phyloP scores from a whole-genome alignment of 2,797 vertebrate species.

The Sebastes trivittatus region DNA sequence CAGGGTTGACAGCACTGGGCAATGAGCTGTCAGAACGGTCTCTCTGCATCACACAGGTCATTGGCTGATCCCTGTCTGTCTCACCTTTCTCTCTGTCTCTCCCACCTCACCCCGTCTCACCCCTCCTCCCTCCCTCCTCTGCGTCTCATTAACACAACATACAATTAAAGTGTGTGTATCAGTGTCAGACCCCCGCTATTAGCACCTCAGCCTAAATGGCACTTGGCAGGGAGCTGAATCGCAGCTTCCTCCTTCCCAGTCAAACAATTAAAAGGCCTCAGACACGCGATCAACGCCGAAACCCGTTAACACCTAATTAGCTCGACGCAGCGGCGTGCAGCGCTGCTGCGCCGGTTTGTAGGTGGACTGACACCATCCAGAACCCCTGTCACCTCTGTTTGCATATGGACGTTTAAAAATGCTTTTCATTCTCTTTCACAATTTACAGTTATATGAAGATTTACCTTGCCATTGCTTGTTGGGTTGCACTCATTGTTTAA shows the following conservation, averaged over 20 bases:
- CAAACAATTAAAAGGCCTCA: slow-evolving; percentile 64
- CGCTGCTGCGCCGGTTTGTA: not conserved
- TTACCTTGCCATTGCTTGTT: not conserved
- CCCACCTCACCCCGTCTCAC: not conserved
- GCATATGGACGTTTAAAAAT: not conserved
- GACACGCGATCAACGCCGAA: slow-evolving; percentile 32
- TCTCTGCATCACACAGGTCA: slow-evolving; percentile 69
- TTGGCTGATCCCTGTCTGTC: slow-evolving; percentile 68
- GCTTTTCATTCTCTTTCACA: not conserved
- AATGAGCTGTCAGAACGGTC: slow-evolving; percentile 74
- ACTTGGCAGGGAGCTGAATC: slow-evolving; percentile 65
- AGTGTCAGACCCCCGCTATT: slow-evolving; percentile 67
- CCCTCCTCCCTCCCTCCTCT: slow-evolving; percentile 22
- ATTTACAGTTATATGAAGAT: not conserved
- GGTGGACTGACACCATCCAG: not conserved
- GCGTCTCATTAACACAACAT: slow-evolving; percentile 71
- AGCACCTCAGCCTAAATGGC: slow-evolving; percentile 67
- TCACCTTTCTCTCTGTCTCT: slow-evolving; percentile 35
- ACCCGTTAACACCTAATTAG: slow-evolving; percentile 53
- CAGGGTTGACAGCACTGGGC: slow-evolving; percentile 61
- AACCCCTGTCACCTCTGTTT: slow-evolving; percentile 2
- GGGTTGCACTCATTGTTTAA: not conserved
- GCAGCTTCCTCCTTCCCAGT: slow-evolving; percentile 58
- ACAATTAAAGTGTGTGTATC: slow-evolving; percentile 74
- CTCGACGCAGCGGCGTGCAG: slow-evolving; percentile 23